Evolutionary conservation across 2,888 invertebrate genomes (phyloP).

Genomic region (Allophyes oxyacanthae): DNA sequence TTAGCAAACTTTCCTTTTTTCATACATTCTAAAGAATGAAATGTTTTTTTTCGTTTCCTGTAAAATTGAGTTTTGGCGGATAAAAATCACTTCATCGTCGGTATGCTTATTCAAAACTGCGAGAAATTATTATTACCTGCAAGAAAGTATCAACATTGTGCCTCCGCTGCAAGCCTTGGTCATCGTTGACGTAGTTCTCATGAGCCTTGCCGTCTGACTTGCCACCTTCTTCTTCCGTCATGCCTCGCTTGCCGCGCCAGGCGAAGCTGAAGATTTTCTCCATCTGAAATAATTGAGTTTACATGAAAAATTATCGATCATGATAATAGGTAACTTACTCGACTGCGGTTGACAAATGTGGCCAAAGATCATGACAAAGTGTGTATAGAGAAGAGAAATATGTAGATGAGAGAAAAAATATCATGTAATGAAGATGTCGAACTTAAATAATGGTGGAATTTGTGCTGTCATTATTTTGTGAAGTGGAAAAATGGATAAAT

Average conservation of each 20-base stretch:
- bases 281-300: constrained; percentile 90
- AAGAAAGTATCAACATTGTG: constrained; percentile 95
- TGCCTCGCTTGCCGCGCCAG: constrained; percentile 95
- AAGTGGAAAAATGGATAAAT: background rate
- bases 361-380: background rate
- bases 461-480: background rate
- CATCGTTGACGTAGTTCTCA: constrained; percentile 92
- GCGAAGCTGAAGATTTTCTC: constrained; percentile 97
- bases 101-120: too few relatives aligned
- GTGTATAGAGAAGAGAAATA: too few relatives aligned
- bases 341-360: constrained; percentile 16
- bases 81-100: too few relatives aligned
- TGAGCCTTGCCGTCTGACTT: constrained; percentile 72
- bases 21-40: too few relatives aligned
- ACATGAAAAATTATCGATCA: too few relatives aligned
- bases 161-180: constrained; percentile 91
- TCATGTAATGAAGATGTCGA: too few relatives aligned
- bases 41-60: too few relatives aligned
- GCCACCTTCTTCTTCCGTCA: constrained; percentile 77
- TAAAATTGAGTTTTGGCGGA: too few relatives aligned
- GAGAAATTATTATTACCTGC: constrained; percentile 81
- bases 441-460: background rate
- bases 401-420: too few relatives aligned
- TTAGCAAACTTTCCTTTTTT: too few relatives aligned
- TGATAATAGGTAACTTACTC: background rate